Percentiles rank a stretch among this genome's conserved stretches.
Evolutionary conservation across 2,113 vertebrate species (phyloP).

Genomic region (Hippopotamus amphibius): DNA sequence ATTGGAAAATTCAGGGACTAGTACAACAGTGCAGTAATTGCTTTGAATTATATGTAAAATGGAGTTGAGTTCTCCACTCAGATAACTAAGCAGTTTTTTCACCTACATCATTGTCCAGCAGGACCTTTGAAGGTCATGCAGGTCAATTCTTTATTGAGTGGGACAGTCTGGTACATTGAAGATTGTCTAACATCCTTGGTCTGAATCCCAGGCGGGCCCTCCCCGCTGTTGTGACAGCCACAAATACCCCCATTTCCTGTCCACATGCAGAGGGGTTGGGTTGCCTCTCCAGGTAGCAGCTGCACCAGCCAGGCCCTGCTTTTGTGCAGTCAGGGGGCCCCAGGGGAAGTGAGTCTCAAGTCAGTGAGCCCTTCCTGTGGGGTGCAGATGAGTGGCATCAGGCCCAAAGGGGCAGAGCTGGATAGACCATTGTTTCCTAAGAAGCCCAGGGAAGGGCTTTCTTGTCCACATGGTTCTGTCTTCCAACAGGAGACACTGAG

Average conservation of each 20-base stretch:
- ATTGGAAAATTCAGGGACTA: neutral
- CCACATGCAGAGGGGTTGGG: neutral
- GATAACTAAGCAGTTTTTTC: neutral
- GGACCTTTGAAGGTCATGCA: neutral
- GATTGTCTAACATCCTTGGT: neutral
- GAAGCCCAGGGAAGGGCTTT: neutral
- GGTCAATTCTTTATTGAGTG: neutral
- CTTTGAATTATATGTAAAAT: neutral
- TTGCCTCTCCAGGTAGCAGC: neutral
- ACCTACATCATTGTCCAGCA: neutral
- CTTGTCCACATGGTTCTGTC: neutral
- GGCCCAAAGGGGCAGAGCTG: neutral
- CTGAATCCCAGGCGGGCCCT: slow-evolving; percentile 20
- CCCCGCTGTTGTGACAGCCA: neutral
- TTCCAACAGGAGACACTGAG: neutral
- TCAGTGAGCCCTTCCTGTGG: neutral
- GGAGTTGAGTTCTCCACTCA: neutral
- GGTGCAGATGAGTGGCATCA: neutral
- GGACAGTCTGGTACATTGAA: neutral
- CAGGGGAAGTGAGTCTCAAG: neutral
- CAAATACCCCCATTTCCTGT: slow-evolving; percentile 1
- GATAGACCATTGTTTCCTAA: slow-evolving; percentile 4
- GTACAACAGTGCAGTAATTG: neutral
- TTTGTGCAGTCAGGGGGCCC: neutral
- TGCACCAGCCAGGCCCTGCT: neutral